Base-by-base conservation (phyloP, 2,888 invertebrate species). In the Dichetophora obliterata region DNA sequence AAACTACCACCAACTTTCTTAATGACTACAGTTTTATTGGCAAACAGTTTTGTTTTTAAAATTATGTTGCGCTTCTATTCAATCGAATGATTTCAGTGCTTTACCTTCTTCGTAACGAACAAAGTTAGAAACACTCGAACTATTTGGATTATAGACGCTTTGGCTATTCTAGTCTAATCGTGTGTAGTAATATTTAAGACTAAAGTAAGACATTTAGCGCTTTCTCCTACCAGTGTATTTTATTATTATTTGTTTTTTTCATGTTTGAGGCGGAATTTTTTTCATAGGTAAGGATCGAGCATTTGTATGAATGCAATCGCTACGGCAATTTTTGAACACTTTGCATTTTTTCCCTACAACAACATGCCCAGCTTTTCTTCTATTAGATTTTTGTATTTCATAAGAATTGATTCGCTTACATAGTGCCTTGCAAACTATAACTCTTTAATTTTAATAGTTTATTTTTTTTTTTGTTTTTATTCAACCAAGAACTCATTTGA, bases 231-330 rank as follows among this genome's bases (percentile, higher is more conserved):
- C 66, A 66, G 54, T 74, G 66, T 66, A 54, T 74, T 74, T 66
- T 74, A 65, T 31, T 65, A 31, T 9, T 63, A 50, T 76, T 59
- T 76, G n/a, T 69, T 27, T 80, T 74, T 79, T 79, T 75, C 76
- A 77, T 78, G 78, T 78, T 78, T 79, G 73, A 81, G 81, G 68
- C 80, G 81, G 81, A 79, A 81, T 78, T 81, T 81, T 79, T 79
- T 81, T 72, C 80, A 78, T 80, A 79, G 81, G 81, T 81, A 81
- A 81, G 81, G 71, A 79, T 37, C 71, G 72, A 54, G 65, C 34
- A 22, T 48, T n/a, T 31, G 19, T 48, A 16, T 3, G 16, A 34
- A 61, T 27, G 2, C 31, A 31, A 9, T 27, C 50, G 27, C 50
- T 50, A 48, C 50, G 68, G 68, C 27, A 50, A 50, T 50, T 50